These are phyloP conservation scores for Heliornis fulica DNA, from an alignment of 2,113 vertebrate species.

Conservation along the genomic window DNA sequence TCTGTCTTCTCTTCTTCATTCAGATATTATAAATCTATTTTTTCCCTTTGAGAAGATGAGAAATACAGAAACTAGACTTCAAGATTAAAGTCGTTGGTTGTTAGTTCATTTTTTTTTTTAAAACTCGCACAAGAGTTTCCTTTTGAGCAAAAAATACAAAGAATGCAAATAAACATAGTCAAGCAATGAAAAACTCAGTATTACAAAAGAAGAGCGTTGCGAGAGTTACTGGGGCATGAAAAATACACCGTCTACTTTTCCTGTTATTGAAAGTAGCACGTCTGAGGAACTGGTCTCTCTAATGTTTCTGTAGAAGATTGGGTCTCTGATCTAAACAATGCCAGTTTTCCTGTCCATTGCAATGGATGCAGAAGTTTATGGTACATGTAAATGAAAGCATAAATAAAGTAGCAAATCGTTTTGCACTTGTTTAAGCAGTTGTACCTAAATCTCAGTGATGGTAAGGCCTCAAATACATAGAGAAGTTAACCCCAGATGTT, in stretches of 20 bases:
- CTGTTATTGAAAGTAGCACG: background rate
- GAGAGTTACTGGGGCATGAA: background rate
- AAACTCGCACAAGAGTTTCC: background rate
- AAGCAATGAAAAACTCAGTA: background rate
- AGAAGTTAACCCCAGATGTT: background rate
- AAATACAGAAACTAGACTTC: background rate
- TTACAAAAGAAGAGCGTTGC: conserved; percentile 19
- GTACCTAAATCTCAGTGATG: background rate
- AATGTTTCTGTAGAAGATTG: background rate
- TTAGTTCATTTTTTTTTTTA: background rate
- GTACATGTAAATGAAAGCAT: background rate
- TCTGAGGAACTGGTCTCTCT: background rate
- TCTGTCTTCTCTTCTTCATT: background rate
- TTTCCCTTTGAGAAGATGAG: background rate
- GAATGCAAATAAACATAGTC: conserved; percentile 45
- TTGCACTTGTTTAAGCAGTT: background rate
- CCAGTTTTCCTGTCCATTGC: background rate
- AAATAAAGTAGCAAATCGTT: background rate
- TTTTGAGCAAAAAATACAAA: conserved; percentile 6
- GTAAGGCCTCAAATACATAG: background rate
- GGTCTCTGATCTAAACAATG: background rate
- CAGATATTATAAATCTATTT: background rate
- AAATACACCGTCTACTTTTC: conserved; percentile 17
- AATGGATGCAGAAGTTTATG: background rate
- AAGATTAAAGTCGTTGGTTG: background rate